Base-by-base conservation (phyloP, 2,797 vertebrate species). In the Acanthopagrus latus region DNA sequence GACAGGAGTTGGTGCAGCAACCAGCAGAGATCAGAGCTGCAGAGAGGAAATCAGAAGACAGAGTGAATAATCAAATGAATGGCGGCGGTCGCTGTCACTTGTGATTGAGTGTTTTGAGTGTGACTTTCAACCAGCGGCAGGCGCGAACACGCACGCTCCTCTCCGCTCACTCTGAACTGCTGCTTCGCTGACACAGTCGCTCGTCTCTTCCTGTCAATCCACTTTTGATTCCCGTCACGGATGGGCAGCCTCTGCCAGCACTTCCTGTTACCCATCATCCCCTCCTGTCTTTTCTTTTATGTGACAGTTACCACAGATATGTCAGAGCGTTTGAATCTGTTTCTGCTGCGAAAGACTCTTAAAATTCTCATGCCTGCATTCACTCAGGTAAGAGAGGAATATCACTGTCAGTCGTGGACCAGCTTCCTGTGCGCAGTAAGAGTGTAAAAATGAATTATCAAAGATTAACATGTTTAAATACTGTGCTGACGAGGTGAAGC, bases 21-120 rank as follows among this genome's bases (percentile, higher is more conserved):
- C 93, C 93, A 52, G 92, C 92, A 52, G 93, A 92, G 70, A 93
- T 91, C 83, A 94, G 88, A 80, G 90, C 93, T 94, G 89, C 20
- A 62, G 64, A 33, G 1, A 74, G 33, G n/a, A 79, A 74, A 80
- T 0, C 1, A 79, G 29, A 8, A 76, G 13, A 46, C 44, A 67
- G 2, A 3, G 69, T 83, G 50, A 83, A 29, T 65, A 3, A 70
- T 51, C n/a, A 63, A 9, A 69, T 72, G 56, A 52, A 27, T 38
- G 16, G 2, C 20, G 43, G 38, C 9, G 1, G 10, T 57, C 55
- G 29, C 43, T 17, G 12, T 13, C 23, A 14, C 23, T 6, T 25
- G 55, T 52, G 70, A 2, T 1, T 51, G 21, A 23, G 2, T 47
- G 43, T 14, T 44, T 25, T 68, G 41, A 29, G 57, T 43, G 2